Base-by-base conservation (phyloP, 2,888 invertebrate species). In the Cylindroiulus punctatus region DNA sequence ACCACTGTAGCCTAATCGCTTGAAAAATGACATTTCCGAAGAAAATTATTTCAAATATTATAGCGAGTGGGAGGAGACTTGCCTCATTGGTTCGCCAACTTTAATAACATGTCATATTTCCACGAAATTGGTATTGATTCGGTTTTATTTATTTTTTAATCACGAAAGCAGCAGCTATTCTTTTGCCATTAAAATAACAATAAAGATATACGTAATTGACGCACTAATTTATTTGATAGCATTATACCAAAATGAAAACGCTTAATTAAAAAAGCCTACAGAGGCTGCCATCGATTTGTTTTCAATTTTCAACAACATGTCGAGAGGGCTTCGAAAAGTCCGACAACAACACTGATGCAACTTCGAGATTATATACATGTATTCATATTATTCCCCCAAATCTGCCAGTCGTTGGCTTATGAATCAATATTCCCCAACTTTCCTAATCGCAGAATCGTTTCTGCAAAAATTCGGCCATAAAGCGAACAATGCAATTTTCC, bases 221-320 rank as follows among this genome's bases (percentile, higher is more conserved):
- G 81, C 40, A 81, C 81, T 81, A 81, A 81, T 81, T 81, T 81
- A 81, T 81, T 81, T 81, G 81, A 81, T 81, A 40, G 81, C 81
- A 81, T 81, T 36, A 81, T 81, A 81, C 81, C 26, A 81, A 81
- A 81, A 81, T 36, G 81, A 81, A 81, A 81, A 81, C 40, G 81
- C 40, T 81, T 81, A 81, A 81, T 81, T 81, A 81, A 81, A 57
- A 81, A 81, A 81, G 81, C 81, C 81, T 36, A n/a, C n/a, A 81
- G 81, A 81, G 81, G 40, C 30, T 36, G 81, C 32, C 81, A 81
- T 81, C 81, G 81, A 81, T 81, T 81, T 81, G 32, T 40, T 32
- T 81, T 57, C 57, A 57, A 57, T 57, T 19, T 57, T n/a, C n/a
- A 57, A 57, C 57, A 57, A 57, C 57, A 57, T n/a, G n/a, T 19